phyloP scores from a whole-genome alignment of 2,113 vertebrate genomes.

The Notarius quadriscutis region DNA sequence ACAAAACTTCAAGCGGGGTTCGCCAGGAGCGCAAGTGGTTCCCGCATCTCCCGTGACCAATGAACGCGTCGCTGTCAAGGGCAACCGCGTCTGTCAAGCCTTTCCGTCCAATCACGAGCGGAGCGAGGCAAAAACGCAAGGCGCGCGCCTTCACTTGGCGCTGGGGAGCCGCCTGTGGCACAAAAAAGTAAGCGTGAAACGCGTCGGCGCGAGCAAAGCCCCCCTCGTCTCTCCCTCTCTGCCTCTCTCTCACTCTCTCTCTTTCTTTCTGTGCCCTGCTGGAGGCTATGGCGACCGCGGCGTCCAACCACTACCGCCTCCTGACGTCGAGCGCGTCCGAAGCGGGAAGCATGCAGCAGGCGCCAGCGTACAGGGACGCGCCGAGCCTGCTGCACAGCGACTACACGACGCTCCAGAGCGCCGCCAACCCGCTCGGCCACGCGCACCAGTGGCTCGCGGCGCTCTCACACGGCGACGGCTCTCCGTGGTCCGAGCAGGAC shows the following conservation, averaged over 20 bases:
- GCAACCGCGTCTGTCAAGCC: conserved; percentile 91
- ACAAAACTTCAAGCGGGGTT: conserved; percentile 69
- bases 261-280: conserved; percentile 70
- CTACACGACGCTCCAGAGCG: conserved; percentile 83
- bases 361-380: conserved; percentile 90
- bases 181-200: conserved; percentile 88
- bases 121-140: conserved; percentile 83
- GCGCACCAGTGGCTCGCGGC: conserved; percentile 96
- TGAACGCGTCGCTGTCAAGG: conserved; percentile 85
- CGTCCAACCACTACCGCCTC: conserved; percentile 96
- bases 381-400: conserved; percentile 85
- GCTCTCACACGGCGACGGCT: conserved; percentile 87
- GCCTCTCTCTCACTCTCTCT: not conserved
- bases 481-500: conserved; percentile 91
- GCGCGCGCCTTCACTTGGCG: conserved; percentile 85
- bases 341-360: conserved; percentile 89
- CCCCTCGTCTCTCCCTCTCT: conserved; percentile 22
- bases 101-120: conserved; percentile 86
- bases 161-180: conserved; percentile 84
- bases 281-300: conserved; percentile 94
- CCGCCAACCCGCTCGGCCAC: conserved; percentile 91
- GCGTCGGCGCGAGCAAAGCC: conserved; percentile 78
- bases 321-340: conserved; percentile 90
- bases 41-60: conserved; percentile 76
- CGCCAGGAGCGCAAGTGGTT: conserved; percentile 68